These are phyloP conservation scores for Aepyceros melampus DNA, from an alignment of 2,113 vertebrate species.

Conservation along the genomic window DNA sequence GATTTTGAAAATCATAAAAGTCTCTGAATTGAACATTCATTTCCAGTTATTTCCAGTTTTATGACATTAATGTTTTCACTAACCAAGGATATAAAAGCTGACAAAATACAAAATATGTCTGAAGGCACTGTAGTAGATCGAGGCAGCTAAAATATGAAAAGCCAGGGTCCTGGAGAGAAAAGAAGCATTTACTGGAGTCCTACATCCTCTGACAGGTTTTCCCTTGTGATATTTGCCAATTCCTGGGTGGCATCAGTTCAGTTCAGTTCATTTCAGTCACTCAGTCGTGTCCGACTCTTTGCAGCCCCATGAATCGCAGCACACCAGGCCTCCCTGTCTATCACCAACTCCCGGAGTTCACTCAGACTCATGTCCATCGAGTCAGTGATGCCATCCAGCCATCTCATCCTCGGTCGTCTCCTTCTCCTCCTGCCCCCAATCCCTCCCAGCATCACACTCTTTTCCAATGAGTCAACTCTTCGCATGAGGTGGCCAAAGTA, in stretches of 20 bases:
- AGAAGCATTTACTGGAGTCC: neutral
- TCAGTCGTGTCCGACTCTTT: too few species aligned
- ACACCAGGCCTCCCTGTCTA: too few species aligned
- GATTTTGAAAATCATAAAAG: constrained; percentile 15
- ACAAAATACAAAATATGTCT: neutral
- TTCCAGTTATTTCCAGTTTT: neutral
- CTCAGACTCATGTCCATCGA: too few species aligned
- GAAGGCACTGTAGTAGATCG: neutral
- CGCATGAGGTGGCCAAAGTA: too few species aligned
- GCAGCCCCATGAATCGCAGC: too few species aligned
- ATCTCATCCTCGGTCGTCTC: too few species aligned
- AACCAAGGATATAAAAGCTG: neutral
- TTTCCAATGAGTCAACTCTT: too few species aligned
- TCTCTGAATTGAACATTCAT: neutral
- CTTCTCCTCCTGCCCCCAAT: too few species aligned
- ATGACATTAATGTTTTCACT: neutral
- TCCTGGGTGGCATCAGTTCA: neutral
- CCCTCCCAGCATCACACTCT: too few species aligned
- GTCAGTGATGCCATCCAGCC: too few species aligned
- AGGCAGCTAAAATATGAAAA: neutral
- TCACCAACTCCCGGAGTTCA: too few species aligned
- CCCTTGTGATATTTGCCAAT: neutral
- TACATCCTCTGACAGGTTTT: neutral
- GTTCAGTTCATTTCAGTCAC: too few species aligned
- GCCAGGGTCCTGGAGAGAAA: neutral